Evolutionary conservation across 2,113 vertebrate genomes (phyloP).

Genomic region (Calypte anna): DNA sequence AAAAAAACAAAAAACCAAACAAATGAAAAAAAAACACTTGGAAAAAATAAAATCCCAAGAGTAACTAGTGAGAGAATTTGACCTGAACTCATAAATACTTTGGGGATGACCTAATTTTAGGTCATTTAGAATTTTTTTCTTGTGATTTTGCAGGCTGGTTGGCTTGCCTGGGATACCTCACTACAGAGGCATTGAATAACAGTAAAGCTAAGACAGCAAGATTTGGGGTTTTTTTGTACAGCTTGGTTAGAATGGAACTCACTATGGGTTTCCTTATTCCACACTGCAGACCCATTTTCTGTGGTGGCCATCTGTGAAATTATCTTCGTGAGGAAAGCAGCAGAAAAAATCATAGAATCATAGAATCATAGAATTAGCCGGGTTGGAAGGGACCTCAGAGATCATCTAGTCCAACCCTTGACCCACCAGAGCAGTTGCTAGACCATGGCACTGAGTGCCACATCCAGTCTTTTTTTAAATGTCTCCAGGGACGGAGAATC

Average conservation of each 20-base stretch:
- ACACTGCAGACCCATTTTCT: background rate
- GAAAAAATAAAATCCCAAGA: background rate
- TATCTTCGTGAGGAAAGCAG: background rate
- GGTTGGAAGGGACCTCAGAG: too few species aligned
- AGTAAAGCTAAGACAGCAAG: background rate
- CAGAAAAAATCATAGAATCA: background rate
- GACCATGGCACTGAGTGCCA: too few species aligned
- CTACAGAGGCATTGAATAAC: background rate
- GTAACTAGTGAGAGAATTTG: background rate
- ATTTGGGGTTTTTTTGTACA: background rate
- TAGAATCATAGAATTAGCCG: too few species aligned
- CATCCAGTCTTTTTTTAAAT: too few species aligned
- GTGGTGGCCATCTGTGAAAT: background rate
- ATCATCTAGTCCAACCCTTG: too few species aligned
- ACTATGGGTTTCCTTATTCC: background rate
- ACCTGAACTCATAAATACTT: conserved; percentile 17
- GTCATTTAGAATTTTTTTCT: background rate
- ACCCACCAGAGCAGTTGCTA: too few species aligned
- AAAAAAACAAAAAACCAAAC: background rate
- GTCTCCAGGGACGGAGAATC: too few species aligned
- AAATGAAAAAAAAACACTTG: too few species aligned
- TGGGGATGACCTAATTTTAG: background rate
- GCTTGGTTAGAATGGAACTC: background rate
- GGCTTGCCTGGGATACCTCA: background rate
- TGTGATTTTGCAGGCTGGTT: background rate